Base-by-base conservation (phyloP, 2,113 vertebrate species). In the Arizona elegans region DNA sequence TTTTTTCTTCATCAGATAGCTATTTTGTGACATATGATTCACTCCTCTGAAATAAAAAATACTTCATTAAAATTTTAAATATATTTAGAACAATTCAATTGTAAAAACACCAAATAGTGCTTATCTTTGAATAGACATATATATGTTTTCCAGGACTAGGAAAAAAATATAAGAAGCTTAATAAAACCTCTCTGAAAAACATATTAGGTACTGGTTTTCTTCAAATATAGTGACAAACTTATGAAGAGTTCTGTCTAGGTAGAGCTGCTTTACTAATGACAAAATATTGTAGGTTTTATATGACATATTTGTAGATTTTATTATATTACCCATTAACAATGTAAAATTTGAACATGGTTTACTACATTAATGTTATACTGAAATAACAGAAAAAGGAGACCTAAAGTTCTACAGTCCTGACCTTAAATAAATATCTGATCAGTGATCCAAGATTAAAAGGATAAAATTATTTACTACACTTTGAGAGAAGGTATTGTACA, bases 31-130 rank as follows among this genome's bases (percentile, higher is more conserved):
- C 91, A 9, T 17, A 1, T 88, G 75, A 52, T 50, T 50, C 24
- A 52, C 59, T 94, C 81, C 81, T 59, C 88, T 94, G 90, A 89
- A 88, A 33, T 43, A 33, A 92, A 94, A 52, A 92, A 19, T 33
- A 47, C 11, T 93, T 95, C 88, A 86, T 93, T 94, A 92, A 75
- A 92, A 89, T 92, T 95, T 95, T 92, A 94, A 65, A 81, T 86
- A 54, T 12, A 94, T 94, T 55, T 90, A 56, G 89, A 93, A 91
- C 47, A 92, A 93, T 91, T 95, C 75, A 88, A n/a, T 33, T 75
- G 17, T 75, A 19, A 33, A 75, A 19, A 75, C n/a, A 33, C n/a
- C 8, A 81, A 38, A 38, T 38, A 81, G n/a, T 81, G 15, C n/a
- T 75, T 81, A 81, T 33, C 26, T n/a, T 65, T 65, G n/a, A 38